These are phyloP conservation scores for Chaenodraco wilsoni DNA, from an alignment of 2,797 vertebrate genomes.

Conservation along the genomic window DNA sequence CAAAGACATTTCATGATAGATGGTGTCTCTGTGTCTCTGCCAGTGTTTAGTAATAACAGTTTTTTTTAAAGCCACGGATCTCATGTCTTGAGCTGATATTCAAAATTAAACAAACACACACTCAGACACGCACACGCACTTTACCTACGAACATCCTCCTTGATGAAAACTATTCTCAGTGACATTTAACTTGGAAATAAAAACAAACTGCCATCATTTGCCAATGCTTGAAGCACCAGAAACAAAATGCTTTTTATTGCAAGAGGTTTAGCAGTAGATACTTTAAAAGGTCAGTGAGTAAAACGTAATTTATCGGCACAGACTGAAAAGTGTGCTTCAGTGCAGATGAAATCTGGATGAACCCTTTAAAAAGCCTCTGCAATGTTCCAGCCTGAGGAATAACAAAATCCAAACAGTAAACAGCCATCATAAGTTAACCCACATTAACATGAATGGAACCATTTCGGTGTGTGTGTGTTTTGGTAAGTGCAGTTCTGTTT, in stretches of 20 bases:
- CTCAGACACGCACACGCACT: not conserved
- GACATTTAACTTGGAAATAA: not conserved
- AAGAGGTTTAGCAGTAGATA: no score
- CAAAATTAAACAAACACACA: not conserved
- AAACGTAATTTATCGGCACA: not conserved
- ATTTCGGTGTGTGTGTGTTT: constrained; percentile 7
- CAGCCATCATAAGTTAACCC: constrained; percentile 7
- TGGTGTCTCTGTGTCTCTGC: not conserved
- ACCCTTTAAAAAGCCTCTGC: constrained; percentile 22
- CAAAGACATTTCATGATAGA: not conserved
- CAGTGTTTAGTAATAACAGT: not conserved
- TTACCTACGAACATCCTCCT: not conserved
- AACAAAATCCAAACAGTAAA: constrained; percentile 14
- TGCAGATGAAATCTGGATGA: not conserved
- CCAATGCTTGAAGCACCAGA: not conserved
- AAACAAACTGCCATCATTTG: not conserved
- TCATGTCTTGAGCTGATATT: not conserved
- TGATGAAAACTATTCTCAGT: not conserved
- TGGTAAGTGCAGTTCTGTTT: constrained; percentile 10
- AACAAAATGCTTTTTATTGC: not conserved
- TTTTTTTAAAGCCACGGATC: constrained; percentile 1
- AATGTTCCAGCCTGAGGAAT: constrained; percentile 28
- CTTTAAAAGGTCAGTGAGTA: not conserved
- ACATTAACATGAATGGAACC: constrained; percentile 26
- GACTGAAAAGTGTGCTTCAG: not conserved